Evolutionary conservation across 2,113 vertebrate species (phyloP).

Genomic region (Empidonax traillii): DNA sequence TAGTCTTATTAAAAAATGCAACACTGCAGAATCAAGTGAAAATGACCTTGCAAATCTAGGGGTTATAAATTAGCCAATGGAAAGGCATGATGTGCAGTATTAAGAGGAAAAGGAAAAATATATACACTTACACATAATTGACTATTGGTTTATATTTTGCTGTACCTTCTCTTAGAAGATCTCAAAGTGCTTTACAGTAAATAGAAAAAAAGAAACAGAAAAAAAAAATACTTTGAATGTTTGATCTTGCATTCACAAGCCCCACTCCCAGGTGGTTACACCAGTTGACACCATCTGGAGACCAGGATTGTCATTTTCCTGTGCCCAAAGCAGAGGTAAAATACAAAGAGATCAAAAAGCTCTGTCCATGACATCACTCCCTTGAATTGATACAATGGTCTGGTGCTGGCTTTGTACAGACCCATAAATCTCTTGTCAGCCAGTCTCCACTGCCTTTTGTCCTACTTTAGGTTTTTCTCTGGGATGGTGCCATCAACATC

Average conservation of each 20-base stretch:
- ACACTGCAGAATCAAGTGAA: conserved; percentile 35
- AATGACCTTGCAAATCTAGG: conserved; percentile 46
- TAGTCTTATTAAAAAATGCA: conserved; percentile 38
- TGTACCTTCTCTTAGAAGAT: not conserved
- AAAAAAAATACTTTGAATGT: not conserved
- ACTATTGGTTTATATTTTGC: not conserved
- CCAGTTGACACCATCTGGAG: not conserved
- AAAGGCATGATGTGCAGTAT: not conserved
- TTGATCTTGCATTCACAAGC: not conserved
- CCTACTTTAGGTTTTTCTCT: not conserved
- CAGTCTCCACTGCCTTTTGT: not conserved
- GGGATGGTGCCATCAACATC: not conserved
- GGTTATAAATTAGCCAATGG: conserved; percentile 32
- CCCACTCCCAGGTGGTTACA: not conserved
- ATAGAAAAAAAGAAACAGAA: not conserved
- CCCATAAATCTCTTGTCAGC: not conserved
- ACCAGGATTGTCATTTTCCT: not conserved
- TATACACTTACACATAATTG: not conserved
- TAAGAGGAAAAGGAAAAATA: not conserved
- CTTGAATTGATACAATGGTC: not conserved
- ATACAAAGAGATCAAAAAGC: not conserved
- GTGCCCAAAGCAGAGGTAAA: not conserved
- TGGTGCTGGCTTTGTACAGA: not conserved
- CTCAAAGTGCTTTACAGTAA: not conserved
- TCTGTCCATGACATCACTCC: not conserved